These are phyloP conservation scores for Nymphalis c-album DNA, from an alignment of 2,888 invertebrate genomes.

Conservation along the genomic window DNA sequence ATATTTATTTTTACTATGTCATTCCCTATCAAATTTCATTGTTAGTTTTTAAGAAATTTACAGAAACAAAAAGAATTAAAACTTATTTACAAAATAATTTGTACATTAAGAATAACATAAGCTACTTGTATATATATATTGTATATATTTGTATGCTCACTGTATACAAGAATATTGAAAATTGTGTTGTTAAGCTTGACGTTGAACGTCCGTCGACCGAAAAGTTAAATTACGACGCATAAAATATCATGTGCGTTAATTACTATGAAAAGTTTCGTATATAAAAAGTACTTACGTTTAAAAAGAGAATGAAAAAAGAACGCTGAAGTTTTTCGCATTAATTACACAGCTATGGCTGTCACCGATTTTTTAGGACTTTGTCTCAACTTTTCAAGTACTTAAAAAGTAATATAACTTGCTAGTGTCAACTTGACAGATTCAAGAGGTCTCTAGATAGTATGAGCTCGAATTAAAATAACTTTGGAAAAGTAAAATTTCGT, in stretches of 20 bases:
- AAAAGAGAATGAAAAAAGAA: conserved; percentile 17
- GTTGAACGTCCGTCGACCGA: neutral
- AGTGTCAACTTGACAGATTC: too few species aligned
- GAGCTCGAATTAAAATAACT: too few species aligned
- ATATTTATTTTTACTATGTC: too few species aligned
- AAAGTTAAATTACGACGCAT: conserved; percentile 20
- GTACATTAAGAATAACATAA: too few species aligned
- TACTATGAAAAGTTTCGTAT: conserved; percentile 28
- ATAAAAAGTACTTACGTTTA: conserved; percentile 31
- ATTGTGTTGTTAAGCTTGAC: neutral
- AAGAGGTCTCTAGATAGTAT: neutral
- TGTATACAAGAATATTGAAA: neutral
- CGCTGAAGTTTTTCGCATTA: conserved; percentile 32
- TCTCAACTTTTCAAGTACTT: conserved; percentile 2
- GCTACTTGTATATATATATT: too few species aligned
- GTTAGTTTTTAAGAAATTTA: too few species aligned
- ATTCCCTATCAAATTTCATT: too few species aligned
- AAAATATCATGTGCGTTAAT: conserved; percentile 33
- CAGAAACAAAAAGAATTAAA: too few species aligned
- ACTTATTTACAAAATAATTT: too few species aligned
- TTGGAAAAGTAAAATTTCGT: too few species aligned
- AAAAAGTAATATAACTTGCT: neutral
- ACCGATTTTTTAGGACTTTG: conserved; percentile 17
- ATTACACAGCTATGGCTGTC: conserved; percentile 28
- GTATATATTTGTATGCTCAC: too few species aligned